Evolutionary conservation across 2,797 vertebrate species (phyloP).

Genomic region (Leucoraja ocellata): DNA sequence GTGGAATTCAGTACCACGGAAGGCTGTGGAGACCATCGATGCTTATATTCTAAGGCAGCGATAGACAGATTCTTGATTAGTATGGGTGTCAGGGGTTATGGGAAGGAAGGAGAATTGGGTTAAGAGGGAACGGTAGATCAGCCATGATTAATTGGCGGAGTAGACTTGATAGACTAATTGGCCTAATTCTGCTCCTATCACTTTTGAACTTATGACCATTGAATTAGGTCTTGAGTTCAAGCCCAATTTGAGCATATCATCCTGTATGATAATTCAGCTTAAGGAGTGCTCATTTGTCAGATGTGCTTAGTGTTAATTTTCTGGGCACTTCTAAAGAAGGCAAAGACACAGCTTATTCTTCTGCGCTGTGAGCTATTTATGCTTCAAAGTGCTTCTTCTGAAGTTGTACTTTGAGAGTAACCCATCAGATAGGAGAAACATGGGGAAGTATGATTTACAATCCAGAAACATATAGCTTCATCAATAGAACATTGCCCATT

Average conservation of each 20-base stretch:
- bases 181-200: too few species aligned
- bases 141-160: too few species aligned
- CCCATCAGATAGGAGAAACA: neutral
- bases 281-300: neutral
- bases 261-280: neutral
- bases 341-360: neutral
- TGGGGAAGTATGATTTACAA: neutral
- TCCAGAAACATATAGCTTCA: neutral
- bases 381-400: neutral
- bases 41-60: too few species aligned
- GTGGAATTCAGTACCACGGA: too few species aligned
- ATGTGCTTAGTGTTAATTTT: too few species aligned
- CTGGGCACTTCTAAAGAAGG: neutral
- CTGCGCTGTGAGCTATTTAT: neutral
- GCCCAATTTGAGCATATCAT: neutral
- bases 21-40: too few species aligned
- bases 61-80: too few species aligned
- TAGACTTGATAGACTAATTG: too few species aligned
- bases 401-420: neutral
- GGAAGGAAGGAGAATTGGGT: too few species aligned
- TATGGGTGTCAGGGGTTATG: too few species aligned
- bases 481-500: neutral
- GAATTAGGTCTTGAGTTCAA: neutral
- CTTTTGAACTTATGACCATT: neutral
- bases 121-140: too few species aligned